Evolutionary conservation across 2,888 invertebrate genomes (phyloP).

Genomic region (Vesta saturnalis): DNA sequence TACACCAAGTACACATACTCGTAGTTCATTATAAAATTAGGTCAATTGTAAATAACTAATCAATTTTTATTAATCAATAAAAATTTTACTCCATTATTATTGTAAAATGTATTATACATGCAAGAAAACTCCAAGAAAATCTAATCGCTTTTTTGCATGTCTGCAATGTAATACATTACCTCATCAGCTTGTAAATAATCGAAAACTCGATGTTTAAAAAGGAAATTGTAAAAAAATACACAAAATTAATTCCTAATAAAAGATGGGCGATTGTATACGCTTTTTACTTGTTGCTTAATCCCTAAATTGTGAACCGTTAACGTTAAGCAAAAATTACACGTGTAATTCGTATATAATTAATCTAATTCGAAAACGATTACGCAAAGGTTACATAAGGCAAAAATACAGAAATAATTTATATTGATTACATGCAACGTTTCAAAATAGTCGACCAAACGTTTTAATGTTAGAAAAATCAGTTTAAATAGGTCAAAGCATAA

Average conservation of each 20-base stretch:
- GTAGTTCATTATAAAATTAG: neutral
- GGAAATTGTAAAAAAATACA: neutral
- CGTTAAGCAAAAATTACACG: slow-evolving; percentile 11
- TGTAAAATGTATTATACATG: neutral
- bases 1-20: slow-evolving; percentile 21
- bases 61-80: too few relatives aligned
- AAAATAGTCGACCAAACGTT: slow-evolving; percentile 16
- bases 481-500: slow-evolving; percentile 15
- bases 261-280: too few relatives aligned
- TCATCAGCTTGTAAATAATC: slow-evolving; percentile 32
- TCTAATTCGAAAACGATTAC: slow-evolving; percentile 17
- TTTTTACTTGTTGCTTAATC: too few relatives aligned
- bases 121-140: slow-evolving; percentile 22
- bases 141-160: slow-evolving; percentile 36
- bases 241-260: neutral
- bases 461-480: neutral
- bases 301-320: slow-evolving; percentile 12
- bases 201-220: neutral
- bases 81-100: neutral
- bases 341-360: slow-evolving; percentile 28
- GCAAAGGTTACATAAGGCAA: slow-evolving; percentile 17
- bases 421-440: slow-evolving; percentile 24
- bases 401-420: slow-evolving; percentile 39
- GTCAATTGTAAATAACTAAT: slow-evolving; percentile 3
- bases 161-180: slow-evolving; percentile 29